These are phyloP conservation scores for Apotomis turbidana DNA, from an alignment of 2,888 invertebrate genomes.

Conservation along the genomic window DNA sequence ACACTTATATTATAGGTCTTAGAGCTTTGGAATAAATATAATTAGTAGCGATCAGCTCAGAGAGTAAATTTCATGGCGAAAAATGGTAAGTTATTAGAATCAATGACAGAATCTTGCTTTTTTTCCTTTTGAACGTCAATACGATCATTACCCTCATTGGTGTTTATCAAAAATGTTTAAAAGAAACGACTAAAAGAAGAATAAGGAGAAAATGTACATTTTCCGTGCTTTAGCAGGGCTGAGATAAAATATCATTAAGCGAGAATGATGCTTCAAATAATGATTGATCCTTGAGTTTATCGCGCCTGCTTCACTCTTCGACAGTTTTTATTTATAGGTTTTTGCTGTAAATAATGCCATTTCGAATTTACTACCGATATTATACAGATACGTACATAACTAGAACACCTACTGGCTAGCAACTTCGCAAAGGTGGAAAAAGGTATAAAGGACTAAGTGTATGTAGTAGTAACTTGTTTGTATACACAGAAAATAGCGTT, in stretches of 20 bases:
- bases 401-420: too few relatives aligned
- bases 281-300: slow-evolving; percentile 30
- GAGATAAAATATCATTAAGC: slow-evolving; percentile 21
- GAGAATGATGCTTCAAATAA: slow-evolving; percentile 29
- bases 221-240: slow-evolving; percentile 8
- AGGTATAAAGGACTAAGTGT: too few relatives aligned
- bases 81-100: too few relatives aligned
- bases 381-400: too few relatives aligned
- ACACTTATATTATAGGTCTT: too few relatives aligned
- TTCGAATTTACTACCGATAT: too few relatives aligned
- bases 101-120: neutral
- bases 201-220: slow-evolving; percentile 9
- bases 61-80: too few relatives aligned
- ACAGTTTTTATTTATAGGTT: slow-evolving; percentile 13
- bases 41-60: too few relatives aligned
- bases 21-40: too few relatives aligned
- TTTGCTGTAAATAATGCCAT: neutral
- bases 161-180: neutral
- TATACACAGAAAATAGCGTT: too few relatives aligned
- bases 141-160: neutral
- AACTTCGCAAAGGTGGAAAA: too few relatives aligned
- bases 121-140: neutral
- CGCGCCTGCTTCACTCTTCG: slow-evolving; percentile 15
- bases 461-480: too few relatives aligned
- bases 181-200: neutral